Conservation (phyloP, 2,797 vertebrate genomes). For the Cossypha caffra region DNA sequence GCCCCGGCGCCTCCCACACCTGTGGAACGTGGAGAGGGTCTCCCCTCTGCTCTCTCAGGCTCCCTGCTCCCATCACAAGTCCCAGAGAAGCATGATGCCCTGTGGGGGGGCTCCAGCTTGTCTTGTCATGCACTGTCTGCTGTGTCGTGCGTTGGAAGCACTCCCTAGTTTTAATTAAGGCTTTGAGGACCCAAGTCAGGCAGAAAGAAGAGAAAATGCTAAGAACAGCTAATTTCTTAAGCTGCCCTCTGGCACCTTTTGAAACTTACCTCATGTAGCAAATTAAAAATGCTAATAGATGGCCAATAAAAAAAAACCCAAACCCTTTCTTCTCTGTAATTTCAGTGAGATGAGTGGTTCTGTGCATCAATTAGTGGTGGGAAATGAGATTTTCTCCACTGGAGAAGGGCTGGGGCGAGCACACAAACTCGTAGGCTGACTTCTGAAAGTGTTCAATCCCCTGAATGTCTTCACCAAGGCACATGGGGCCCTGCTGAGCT, state of each 20-base stretch:
- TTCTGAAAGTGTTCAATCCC: not conserved
- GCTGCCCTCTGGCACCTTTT: constrained; percentile 64
- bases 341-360: constrained; percentile 37
- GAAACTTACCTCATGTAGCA: constrained; percentile 68
- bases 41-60: not conserved
- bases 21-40: accelerated
- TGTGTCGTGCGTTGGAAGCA: not conserved
- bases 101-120: not conserved
- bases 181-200: constrained; percentile 30
- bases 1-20: not conserved
- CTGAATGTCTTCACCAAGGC: not conserved
- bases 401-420: not conserved
- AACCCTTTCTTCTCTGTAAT: constrained; percentile 21
- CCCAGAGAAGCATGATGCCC: not conserved
- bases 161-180: constrained; percentile 49
- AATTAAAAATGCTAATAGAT: constrained; percentile 70
- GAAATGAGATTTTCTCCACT: constrained; percentile 26
- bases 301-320: constrained; percentile 10
- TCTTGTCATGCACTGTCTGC: not conserved
- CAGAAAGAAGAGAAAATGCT: constrained; percentile 41
- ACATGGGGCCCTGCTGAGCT: not conserved
- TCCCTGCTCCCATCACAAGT: not conserved
- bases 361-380: constrained; percentile 35
- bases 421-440: not conserved
- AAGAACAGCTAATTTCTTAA: constrained; percentile 69